These are phyloP conservation scores for Corythornis vintsioides DNA, from an alignment of 2,113 vertebrate genomes.

Conservation along the genomic window DNA sequence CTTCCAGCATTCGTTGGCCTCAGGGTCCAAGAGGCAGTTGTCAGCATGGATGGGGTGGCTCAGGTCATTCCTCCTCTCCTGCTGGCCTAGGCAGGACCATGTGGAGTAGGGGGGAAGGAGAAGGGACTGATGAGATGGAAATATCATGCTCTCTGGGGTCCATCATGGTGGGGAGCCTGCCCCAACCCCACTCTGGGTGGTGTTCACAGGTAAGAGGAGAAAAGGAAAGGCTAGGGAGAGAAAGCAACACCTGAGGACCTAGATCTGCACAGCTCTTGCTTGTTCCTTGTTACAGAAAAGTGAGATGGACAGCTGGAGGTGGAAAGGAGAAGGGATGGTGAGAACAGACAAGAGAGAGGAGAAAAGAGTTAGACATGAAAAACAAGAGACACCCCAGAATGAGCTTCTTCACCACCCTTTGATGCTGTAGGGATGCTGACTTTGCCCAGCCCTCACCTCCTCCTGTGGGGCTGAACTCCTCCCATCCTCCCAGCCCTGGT, in stretches of 20 bases:
- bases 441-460: neutral
- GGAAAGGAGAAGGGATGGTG: neutral
- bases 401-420: neutral
- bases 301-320: neutral
- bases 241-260: neutral
- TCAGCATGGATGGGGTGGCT: constrained; percentile 98
- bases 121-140: constrained; percentile 3
- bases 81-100: constrained; percentile 83
- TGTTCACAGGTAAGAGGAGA: neutral
- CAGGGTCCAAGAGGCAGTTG: constrained; percentile 94
- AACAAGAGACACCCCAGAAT: neutral
- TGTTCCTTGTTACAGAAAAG: neutral
- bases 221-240: neutral
- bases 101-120: neutral
- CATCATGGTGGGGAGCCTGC: neutral
- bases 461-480: rapidly evolving
- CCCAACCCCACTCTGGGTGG: rapidly evolving
- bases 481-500: neutral
- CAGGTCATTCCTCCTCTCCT: constrained; percentile 93
- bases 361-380: neutral
- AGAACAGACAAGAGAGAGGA: neutral
- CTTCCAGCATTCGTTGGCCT: constrained; percentile 96
- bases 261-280: neutral
- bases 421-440: neutral
- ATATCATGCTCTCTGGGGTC: neutral